Conservation (phyloP, 2,888 invertebrate species). For the Penaeus monodon region DNA sequence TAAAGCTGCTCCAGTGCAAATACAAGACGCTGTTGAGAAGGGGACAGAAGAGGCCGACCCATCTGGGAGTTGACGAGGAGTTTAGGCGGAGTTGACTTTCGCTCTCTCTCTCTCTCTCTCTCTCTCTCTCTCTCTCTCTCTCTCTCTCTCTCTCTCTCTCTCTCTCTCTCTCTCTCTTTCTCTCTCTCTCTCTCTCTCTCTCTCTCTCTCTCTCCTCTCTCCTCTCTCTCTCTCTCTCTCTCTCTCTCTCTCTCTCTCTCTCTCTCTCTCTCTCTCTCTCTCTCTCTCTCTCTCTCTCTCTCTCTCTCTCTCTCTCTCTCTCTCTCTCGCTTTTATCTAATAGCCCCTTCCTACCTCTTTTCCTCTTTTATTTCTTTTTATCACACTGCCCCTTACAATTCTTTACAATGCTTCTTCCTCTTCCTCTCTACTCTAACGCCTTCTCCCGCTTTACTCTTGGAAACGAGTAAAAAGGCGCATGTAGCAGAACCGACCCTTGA, state of each 20-base stretch:
- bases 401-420: too few species aligned
- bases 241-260: background rate
- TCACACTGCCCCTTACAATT: background rate
- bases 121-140: constrained; percentile 4
- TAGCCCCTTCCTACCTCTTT: constrained; percentile 5
- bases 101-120: background rate
- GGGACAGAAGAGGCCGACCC: constrained; percentile 38
- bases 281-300: background rate
- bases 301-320: background rate
- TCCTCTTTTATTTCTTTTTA: background rate
- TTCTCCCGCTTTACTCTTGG: too few species aligned
- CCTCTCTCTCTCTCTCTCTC: too few species aligned
- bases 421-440: too few species aligned
- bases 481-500: background rate
- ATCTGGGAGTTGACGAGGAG: constrained; percentile 45
- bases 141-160: background rate
- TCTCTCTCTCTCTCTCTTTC: background rate
- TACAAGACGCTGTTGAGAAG: constrained; percentile 53
- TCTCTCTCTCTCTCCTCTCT: background rate
- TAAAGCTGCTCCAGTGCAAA: constrained; percentile 56
- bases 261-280: background rate
- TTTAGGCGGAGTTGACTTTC: constrained; percentile 26
- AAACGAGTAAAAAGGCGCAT: background rate
- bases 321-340: background rate
- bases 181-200: background rate